Conservation (phyloP, 2,888 invertebrate genomes). For the Camptogramma bilineatum region DNA sequence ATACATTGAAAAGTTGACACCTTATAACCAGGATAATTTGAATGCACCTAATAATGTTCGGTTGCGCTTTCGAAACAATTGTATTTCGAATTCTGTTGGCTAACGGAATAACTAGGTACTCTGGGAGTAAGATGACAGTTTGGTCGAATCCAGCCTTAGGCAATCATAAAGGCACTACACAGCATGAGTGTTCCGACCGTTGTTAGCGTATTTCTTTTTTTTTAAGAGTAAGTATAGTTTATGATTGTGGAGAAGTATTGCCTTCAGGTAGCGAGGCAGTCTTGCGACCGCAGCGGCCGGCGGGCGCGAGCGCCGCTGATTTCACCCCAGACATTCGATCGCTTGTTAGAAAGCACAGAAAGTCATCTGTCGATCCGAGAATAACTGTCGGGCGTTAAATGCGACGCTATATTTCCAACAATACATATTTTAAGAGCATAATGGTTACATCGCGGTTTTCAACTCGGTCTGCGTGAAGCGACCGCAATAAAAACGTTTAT, state of each 20-base stretch:
- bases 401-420: slow-evolving; percentile 48
- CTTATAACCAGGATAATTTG: no score
- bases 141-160: no score
- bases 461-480: slow-evolving; percentile 1
- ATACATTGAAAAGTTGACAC: no score
- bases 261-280: not conserved
- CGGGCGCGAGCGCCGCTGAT: slow-evolving; percentile 54
- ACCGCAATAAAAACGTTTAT: not conserved
- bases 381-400: slow-evolving; percentile 51
- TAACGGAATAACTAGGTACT: no score
- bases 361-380: slow-evolving; percentile 74
- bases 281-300: slow-evolving; percentile 22
- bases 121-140: no score
- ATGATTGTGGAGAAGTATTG: not conserved
- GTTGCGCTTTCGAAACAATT: no score
- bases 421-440: slow-evolving; percentile 31
- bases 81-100: no score
- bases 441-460: slow-evolving; percentile 23
- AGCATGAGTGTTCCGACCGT: not conserved
- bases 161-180: no score
- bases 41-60: no score
- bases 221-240: not conserved
- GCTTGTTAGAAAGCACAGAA: slow-evolving; percentile 74
- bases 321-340: slow-evolving; percentile 76
- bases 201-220: not conserved